phyloP scores from a whole-genome alignment of 2,797 vertebrate genomes.

The Thunnus albacares region DNA sequence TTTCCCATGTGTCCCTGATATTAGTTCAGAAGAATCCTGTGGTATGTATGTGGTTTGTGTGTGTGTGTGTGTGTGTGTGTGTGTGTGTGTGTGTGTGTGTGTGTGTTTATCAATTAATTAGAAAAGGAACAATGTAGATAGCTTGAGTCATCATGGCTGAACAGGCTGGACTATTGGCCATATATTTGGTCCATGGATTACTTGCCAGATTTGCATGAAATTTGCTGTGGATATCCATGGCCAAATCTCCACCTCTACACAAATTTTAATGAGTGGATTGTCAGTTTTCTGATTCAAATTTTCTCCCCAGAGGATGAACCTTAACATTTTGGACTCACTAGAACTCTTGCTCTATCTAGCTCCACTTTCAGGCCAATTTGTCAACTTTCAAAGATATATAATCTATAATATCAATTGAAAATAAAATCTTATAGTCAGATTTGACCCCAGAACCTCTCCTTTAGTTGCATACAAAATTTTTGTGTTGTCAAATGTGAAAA shows the following conservation, averaged over 20 bases:
- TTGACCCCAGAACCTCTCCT: not conserved
- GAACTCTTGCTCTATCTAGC: not conserved
- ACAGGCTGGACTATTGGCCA: not conserved
- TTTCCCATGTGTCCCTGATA: not conserved
- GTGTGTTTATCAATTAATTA: not conserved
- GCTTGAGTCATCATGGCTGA: not conserved
- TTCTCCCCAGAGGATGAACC: slow-evolving; percentile 7
- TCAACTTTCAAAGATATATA: not conserved
- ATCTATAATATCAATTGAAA: not conserved
- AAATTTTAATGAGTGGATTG: not conserved
- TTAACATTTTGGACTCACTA: not conserved
- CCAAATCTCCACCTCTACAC: not conserved
- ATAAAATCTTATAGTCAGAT: not conserved
- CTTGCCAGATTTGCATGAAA: not conserved
- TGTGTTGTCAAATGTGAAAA: not conserved
- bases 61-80: too few relatives aligned
- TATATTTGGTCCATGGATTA: not conserved
- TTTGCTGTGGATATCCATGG: not conserved
- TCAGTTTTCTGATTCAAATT: not conserved
- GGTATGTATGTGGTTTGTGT: too few relatives aligned
- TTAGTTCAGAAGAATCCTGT: not conserved
- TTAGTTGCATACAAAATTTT: not conserved
- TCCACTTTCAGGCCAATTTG: not conserved
- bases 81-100: too few relatives aligned
- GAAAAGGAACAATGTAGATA: not conserved